Conservation (phyloP, 2,797 vertebrate genomes). For the Bufotes viridis region DNA sequence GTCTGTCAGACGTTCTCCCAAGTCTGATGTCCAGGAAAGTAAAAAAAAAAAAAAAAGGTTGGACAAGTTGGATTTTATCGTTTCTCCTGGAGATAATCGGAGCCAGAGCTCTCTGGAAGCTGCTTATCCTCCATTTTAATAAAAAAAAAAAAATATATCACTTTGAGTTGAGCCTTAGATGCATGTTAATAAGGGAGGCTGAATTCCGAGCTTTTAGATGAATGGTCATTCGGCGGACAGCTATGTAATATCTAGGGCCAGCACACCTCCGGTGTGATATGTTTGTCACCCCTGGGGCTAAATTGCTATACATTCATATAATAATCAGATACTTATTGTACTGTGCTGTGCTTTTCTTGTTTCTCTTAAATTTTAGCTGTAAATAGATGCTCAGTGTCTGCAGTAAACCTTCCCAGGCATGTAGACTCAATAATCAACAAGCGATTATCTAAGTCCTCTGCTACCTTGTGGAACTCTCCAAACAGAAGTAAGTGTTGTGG, state of each 20-base stretch:
- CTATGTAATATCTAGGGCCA: not conserved
- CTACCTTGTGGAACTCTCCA: constrained; percentile 98
- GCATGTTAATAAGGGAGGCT: constrained; percentile 12
- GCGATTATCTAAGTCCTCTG: constrained; percentile 99
- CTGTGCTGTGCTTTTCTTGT: constrained; percentile 2
- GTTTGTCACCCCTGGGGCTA: not conserved
- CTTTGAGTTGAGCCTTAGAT: not conserved
- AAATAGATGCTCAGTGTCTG: constrained; percentile 97
- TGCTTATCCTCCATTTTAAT: not conserved
- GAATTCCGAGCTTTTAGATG: not conserved
- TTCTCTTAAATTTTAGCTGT: constrained; percentile 77
- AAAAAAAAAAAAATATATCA: too few relatives aligned
- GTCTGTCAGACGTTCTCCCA: not conserved
- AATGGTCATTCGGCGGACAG: not conserved
- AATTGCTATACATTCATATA: not conserved
- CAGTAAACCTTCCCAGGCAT: constrained; percentile 99
- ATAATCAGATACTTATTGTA: not conserved
- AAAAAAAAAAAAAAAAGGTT: not conserved
- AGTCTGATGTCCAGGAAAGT: not conserved
- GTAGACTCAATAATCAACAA: constrained; percentile 99
- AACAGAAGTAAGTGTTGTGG: constrained; percentile 94
- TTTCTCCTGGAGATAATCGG: not conserved
- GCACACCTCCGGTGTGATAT: not conserved
- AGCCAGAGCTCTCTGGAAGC: not conserved
- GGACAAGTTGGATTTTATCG: constrained; percentile 6